Evolutionary conservation across 2,888 invertebrate genomes (phyloP), one percentile per base, ranked within the genome.

Genomic region (Drosophila infuscata): DNA sequence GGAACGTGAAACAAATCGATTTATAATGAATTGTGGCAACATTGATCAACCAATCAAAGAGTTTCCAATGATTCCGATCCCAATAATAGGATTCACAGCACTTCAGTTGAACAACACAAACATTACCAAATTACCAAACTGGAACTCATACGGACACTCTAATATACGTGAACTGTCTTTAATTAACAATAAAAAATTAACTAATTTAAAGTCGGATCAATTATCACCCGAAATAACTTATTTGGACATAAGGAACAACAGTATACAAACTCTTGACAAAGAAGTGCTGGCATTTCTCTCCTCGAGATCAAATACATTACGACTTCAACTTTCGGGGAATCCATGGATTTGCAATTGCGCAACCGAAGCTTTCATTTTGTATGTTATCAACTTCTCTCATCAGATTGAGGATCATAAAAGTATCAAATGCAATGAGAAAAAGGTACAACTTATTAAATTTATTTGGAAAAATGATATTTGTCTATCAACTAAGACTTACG

Each of bases 311-410:
- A 12, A 41, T 0, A 9, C 3, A 1, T 36, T 62, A 9, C 9
- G 29, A 1, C 15, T 73, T 1, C 48, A 20, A 11, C 36, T 73
- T 12, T 43, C 49, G 2, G 68, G 46, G 15, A 76, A 73, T 61
- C 73, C 58, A 3, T 76, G 73, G 76, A 41, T 29, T 3, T 76
- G 76, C 30, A 32, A 54, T 29, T 76, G 76, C 57, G 25, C 30
- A 25, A 8, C 35, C 8, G 36, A 25, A 25, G 36, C 36, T 11
- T 17, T 43, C 51, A 58, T 30, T 11, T 38, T 11, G 46, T 67
- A 67, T 3, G 15, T 70, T 15, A 36, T 15, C n/a, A 30, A 63
- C 8, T 32, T 0, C 3, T 15, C 32, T 1, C 30, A 49, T 32
- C 9, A 3, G 15, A 56, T 63, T 20, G 38, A 64, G 2, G 49